Evolutionary conservation across 2,113 vertebrate species (phyloP).

Genomic region (Zosterops japonicus): DNA sequence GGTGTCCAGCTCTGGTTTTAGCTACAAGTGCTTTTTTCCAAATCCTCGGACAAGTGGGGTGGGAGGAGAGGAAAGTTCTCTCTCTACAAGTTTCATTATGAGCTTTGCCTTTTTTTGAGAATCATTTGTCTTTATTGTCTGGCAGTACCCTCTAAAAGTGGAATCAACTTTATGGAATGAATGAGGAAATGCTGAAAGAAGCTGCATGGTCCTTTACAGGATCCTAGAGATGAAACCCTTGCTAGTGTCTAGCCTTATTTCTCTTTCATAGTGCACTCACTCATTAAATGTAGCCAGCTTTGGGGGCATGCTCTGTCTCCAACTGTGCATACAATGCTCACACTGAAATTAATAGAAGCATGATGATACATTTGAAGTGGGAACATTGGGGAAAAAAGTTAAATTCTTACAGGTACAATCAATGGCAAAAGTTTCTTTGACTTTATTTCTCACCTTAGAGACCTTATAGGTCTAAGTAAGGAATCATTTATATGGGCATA

Average conservation of each 20-base stretch:
- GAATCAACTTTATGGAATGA: slow-evolving; percentile 1
- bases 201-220: neutral
- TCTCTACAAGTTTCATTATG: neutral
- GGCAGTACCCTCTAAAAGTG: neutral
- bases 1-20: neutral
- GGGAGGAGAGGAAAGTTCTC: neutral
- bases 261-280: slow-evolving; percentile 3
- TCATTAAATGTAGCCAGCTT: slow-evolving; percentile 21
- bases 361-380: neutral
- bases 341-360: slow-evolving; percentile 14
- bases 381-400: neutral
- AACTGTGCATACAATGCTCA: neutral
- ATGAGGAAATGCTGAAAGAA: neutral
- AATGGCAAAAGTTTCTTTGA: neutral
- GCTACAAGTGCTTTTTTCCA: neutral
- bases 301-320: slow-evolving; percentile 5
- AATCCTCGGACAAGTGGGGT: neutral
- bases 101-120: neutral
- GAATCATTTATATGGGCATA: neutral
- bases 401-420: neutral
- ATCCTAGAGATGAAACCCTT: neutral
- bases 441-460: neutral
- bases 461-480: neutral
- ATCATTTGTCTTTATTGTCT: neutral
- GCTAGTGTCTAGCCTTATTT: neutral